These are phyloP conservation scores for Caenorhabditis becei DNA, from an alignment of 2,888 invertebrate species.

Conservation along the genomic window DNA sequence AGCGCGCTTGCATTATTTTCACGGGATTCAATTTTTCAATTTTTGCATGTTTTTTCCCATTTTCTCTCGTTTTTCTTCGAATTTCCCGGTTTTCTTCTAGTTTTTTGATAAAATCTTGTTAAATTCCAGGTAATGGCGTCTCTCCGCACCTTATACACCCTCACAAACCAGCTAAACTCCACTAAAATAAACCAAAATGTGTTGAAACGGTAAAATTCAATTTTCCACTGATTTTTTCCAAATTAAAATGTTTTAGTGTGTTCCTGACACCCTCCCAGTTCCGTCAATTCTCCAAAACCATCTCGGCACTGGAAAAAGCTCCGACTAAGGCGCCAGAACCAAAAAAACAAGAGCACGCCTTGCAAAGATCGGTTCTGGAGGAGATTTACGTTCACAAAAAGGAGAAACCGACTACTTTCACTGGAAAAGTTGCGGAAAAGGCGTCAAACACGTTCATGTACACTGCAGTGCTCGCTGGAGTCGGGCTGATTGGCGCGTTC, in stretches of 20 bases:
- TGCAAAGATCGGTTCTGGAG: constrained; percentile 66
- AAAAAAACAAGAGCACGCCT: constrained; percentile 35
- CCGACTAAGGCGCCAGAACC: constrained; percentile 8
- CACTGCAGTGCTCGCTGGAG: constrained; percentile 69
- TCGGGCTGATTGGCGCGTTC: constrained; percentile 74
- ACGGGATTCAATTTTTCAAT: neutral
- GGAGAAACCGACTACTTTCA: constrained; percentile 71
- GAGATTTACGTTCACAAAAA: constrained; percentile 66
- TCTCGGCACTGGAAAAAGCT: constrained; percentile 12
- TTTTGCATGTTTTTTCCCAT: neutral
- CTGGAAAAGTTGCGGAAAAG: constrained; percentile 72
- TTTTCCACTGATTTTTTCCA: neutral
- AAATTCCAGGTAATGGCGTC: constrained; percentile 42
- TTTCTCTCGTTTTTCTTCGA: constrained; percentile 10
- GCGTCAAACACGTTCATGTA: constrained; percentile 79
- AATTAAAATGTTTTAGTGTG: constrained; percentile 13
- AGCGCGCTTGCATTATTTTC: constrained; percentile 33
- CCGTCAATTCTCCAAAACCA: constrained; percentile 25
- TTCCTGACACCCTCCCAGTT: constrained; percentile 34
- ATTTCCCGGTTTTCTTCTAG: neutral
- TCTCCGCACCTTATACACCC: constrained; percentile 5
- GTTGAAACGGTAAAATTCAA: constrained; percentile 23
- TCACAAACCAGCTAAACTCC: neutral
- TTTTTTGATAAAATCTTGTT: neutral
- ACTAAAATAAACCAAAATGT: constrained; percentile 8